These are phyloP conservation scores for Mastacembelus armatus DNA, from an alignment of 2,797 vertebrate species.

Conservation along the genomic window DNA sequence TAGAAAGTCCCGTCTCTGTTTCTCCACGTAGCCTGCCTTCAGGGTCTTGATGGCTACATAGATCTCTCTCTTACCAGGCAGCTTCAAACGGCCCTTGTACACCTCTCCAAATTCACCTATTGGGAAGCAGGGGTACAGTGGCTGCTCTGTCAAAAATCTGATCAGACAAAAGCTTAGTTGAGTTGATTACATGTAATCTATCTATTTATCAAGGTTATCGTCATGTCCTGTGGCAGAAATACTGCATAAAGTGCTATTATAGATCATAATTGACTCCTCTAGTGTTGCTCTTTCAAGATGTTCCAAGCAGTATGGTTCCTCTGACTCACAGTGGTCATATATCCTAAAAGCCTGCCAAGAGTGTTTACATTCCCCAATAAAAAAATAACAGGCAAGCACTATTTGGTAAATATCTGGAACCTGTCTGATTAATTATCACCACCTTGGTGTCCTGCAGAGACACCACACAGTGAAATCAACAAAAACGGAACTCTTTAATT, in stretches of 20 bases:
- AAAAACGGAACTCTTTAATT: constrained; percentile 76
- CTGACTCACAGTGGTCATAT: constrained; percentile 51
- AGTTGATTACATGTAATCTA: constrained; percentile 37
- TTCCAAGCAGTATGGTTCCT: constrained; percentile 43
- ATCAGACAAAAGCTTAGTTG: constrained; percentile 28
- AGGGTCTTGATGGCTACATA: constrained; percentile 98
- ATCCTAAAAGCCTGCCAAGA: constrained; percentile 45
- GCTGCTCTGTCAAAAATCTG: constrained; percentile 5
- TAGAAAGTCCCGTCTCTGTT: constrained; percentile 96
- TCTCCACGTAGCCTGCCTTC: constrained; percentile 97
- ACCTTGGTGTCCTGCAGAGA: constrained; percentile 59
- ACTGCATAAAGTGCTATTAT: constrained; percentile 28
- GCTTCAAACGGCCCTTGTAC: constrained; percentile 97
- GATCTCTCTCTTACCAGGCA: constrained; percentile 96
- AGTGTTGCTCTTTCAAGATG: constrained; percentile 39
- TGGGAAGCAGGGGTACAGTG: constrained; percentile 4
- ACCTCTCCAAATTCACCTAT: constrained; percentile 98
- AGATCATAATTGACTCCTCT: constrained; percentile 28
- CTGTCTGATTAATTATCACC: constrained; percentile 75
- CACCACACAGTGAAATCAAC: constrained; percentile 68
- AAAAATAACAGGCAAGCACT: constrained; percentile 47
- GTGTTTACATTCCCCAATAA: constrained; percentile 55
- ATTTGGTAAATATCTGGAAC: constrained; percentile 65
- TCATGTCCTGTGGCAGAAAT: constrained; percentile 32
- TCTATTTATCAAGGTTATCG: constrained; percentile 41